Percentiles rank a stretch among this genome's conserved stretches.
These are phyloP conservation scores for Sebastes steindachneri DNA, from an alignment of 2,797 vertebrate genomes.

Conservation along the genomic window DNA sequence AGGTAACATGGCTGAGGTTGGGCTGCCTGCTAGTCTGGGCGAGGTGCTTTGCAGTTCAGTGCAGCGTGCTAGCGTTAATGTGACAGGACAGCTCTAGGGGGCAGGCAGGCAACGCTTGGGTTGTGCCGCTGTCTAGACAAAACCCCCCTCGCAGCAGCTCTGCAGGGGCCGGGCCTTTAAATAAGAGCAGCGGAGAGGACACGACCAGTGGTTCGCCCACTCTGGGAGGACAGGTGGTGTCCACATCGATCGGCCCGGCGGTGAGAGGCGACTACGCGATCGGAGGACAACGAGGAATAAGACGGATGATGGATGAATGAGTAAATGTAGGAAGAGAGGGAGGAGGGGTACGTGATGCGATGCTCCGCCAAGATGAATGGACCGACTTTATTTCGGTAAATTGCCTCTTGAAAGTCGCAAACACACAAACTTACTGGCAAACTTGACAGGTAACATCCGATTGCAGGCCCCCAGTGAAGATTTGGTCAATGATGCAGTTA, in stretches of 20 bases:
- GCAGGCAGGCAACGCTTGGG: conserved; percentile 58
- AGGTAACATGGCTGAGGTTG: conserved; percentile 19
- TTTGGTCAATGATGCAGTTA: conserved; percentile 99
- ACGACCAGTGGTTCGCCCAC: conserved; percentile 35
- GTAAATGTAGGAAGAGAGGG: background rate
- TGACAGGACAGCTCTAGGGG: conserved; percentile 76
- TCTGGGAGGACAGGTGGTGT: conserved; percentile 15
- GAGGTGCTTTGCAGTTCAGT: conserved; percentile 68
- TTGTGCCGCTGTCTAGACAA: conserved; percentile 73
- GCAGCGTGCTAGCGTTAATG: conserved; percentile 70
- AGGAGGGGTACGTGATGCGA: background rate
- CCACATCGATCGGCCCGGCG: conserved; percentile 21
- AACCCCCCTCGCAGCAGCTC: conserved; percentile 52
- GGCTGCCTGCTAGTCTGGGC: conserved; percentile 37
- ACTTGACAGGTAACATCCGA: conserved; percentile 98
- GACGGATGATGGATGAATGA: conserved; percentile 5
- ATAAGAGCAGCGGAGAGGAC: conserved; percentile 54
- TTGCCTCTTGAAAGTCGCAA: background rate
- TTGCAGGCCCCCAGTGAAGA: conserved; percentile 96
- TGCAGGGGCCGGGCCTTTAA: conserved; percentile 65
- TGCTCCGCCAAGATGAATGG: background rate
- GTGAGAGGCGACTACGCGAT: background rate
- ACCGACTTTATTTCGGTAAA: background rate
- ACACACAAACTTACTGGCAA: conserved; percentile 90
- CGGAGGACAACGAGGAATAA: background rate